Base-by-base conservation (phyloP, 2,888 invertebrate species). In the Parthenolecanium corni region DNA sequence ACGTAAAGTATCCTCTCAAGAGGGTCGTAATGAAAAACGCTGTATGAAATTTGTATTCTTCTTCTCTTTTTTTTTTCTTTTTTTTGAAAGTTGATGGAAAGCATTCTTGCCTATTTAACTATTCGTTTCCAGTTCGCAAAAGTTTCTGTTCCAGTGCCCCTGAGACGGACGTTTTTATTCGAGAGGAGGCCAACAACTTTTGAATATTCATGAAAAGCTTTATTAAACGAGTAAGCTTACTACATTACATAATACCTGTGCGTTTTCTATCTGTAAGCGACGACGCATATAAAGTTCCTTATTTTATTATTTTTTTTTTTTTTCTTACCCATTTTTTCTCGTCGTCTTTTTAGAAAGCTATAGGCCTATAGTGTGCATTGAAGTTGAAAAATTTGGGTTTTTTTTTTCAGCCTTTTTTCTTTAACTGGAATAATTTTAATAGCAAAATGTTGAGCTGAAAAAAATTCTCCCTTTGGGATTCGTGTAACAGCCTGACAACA, bases 181-280 rank as follows among this genome's bases (percentile, higher is more conserved):
- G 31, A 31, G 31, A 31, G 9, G 31, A 31, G 31, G 31, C 52
- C 36, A 52, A 31, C 52, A 52, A 52, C 52, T 52, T 52, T 52
- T 52, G 52, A 52, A 52, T 52, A 52, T 52, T 52, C 52, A 52
- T 52, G 52, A 52, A 52, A 52, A 52, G 52, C 52, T 52, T 31
- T 52, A 52, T 52, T 52, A 52, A 52, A 52, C 52, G 52, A 52
- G 38, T 52, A 38, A 31, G 9, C 9, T 31, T 31, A 31, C 31
- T 31, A 31, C 52, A 52, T 52, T 52, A 52, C 38, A 38, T 52
- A 52, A 52, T 52, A 52, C 52, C 52, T 52, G 52, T 38, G 36
- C 52, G 52, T 52, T 52, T 52, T 52, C 31, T 52, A 36, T 52
- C 52, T 52, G 52, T 52, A 21, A 52, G 52, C 52, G 52, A 52